Evolutionary conservation across 2,888 invertebrate species (phyloP).

Genomic region (Trissolcus brochymenae): DNA sequence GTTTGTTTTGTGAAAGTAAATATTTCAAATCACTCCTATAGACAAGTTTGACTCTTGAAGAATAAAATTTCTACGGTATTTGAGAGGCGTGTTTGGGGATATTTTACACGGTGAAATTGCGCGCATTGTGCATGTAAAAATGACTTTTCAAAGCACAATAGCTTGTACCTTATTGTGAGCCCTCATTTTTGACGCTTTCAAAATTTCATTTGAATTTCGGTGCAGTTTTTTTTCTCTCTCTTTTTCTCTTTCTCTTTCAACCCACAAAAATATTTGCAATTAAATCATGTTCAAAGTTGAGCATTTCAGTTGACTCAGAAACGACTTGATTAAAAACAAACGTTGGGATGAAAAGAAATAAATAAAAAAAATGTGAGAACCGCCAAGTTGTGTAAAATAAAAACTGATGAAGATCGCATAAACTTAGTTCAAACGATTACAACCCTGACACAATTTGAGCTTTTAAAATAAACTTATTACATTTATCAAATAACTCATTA

Average conservation of each 20-base stretch:
- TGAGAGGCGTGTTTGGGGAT: neutral
- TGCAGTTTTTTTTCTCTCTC: neutral
- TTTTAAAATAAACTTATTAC: conserved; percentile 41
- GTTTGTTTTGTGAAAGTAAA: conserved; percentile 21
- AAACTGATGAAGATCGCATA: conserved; percentile 22
- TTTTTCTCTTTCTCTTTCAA: neutral
- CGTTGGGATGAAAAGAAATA: neutral
- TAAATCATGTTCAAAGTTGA: no score
- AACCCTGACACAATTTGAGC: conserved; percentile 36
- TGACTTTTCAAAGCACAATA: conserved; percentile 13
- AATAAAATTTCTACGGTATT: conserved; percentile 10
- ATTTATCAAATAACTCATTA: conserved; percentile 40
- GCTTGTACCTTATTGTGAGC: conserved; percentile 4
- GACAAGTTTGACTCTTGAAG: conserved; percentile 2
- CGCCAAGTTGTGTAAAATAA: neutral
- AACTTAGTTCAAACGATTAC: conserved; percentile 16
- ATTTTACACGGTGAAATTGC: conserved; percentile 27
- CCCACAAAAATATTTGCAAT: neutral
- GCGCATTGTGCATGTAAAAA: conserved; percentile 23
- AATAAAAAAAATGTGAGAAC: neutral
- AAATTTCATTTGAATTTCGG: neutral
- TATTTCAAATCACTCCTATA: conserved; percentile 11
- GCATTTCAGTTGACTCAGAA: no score
- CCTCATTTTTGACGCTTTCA: conserved; percentile 7
- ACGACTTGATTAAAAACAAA: neutral